Evolutionary conservation across 2,797 vertebrate species (phyloP), one percentile per base, ranked within the genome.

Genomic region (Meda fulgida): DNA sequence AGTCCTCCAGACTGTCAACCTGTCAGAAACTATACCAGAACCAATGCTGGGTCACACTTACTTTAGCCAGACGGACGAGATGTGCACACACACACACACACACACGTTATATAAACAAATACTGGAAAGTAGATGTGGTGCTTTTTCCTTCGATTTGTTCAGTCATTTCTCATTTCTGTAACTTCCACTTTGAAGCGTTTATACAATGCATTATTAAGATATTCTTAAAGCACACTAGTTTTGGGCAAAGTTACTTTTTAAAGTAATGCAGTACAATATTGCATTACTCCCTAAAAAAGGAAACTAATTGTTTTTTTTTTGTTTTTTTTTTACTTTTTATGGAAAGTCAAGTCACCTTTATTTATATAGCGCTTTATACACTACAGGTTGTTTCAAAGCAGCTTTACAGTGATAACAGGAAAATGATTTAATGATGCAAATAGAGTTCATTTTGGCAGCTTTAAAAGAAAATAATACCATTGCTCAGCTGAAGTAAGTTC

Each of bases 31-130:
- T 26, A 48, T 48, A 38, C 14, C 58, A 66, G 29, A 8, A 7
- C 38, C 29, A 16, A 10, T 34, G 38, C 55, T 36, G 23, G 69
- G 40, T 65, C 58, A 65, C 29, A 72, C 2, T 14, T 13, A 46
- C 53, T 80, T 53, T 29, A 48, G 40, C 23, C n/a, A 34, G 46
- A 16, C 2, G 8, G 29, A 29, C 0, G 16, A 55, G 8, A 29
- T 48, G 40, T n/a, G 58, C 6, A 26, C 76, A 73, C 65, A 21
- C 14, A 58, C 7, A 29, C 18, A 38, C 6, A 26, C 76, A 73
- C 65, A 21, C 14, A 58, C 7, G 21, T 81, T 55, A 23, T 29
- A 71, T 80, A 80, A 69, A 26, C 46, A 69, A 69, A 38, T 63
- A 31, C 58, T 38, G 19, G 26, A 21, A 43, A 4, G 36, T 63